A percentile compares a stretch with the other conserved stretches of the same genome.
phyloP scores from a whole-genome alignment of 2,888 invertebrate genomes.

The Amphimallon solstitiale region DNA sequence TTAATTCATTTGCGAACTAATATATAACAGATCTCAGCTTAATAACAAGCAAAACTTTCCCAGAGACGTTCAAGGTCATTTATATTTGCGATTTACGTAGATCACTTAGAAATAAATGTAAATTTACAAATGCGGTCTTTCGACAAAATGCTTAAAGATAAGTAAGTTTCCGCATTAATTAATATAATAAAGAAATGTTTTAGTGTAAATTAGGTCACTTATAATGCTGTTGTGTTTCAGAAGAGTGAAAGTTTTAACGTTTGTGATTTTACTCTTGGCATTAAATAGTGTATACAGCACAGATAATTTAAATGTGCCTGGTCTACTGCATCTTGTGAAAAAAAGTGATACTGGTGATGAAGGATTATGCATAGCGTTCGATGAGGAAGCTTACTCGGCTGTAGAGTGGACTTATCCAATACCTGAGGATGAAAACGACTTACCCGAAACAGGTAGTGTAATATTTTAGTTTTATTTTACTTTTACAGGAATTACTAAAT shows the following conservation, averaged over 20 bases:
- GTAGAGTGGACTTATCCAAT: constrained; percentile 58
- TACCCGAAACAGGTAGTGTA: constrained; percentile 54
- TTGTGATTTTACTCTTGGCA: constrained; percentile 27
- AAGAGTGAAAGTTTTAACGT: constrained; percentile 21
- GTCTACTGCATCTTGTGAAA: constrained; percentile 55
- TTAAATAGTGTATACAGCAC: constrained; percentile 13
- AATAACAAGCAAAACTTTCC: not conserved
- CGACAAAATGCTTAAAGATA: constrained; percentile 30
- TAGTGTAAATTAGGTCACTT: not conserved
- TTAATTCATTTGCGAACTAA: not conserved
- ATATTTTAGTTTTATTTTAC: not conserved
- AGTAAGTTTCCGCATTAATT: constrained; percentile 22
- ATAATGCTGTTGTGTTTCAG: constrained; percentile 14
- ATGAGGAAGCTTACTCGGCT: constrained; percentile 54
- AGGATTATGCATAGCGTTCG: constrained; percentile 57
- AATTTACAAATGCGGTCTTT: constrained; percentile 19
- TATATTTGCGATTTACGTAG: constrained; percentile 9
- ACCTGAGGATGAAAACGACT: constrained; percentile 45
- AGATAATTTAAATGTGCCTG: constrained; percentile 36
- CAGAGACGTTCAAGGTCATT: constrained; percentile 13
- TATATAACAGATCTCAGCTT: not conserved
- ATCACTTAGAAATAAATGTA: constrained; percentile 14
- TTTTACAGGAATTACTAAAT: too few relatives aligned
- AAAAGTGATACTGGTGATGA: constrained; percentile 45
- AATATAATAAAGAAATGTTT: not conserved